Percentiles rank a stretch among this genome's conserved stretches.
These are phyloP conservation scores for Drosophila fuyamai DNA, from an alignment of 1,140 invertebrate species.

Conservation along the genomic window DNA sequence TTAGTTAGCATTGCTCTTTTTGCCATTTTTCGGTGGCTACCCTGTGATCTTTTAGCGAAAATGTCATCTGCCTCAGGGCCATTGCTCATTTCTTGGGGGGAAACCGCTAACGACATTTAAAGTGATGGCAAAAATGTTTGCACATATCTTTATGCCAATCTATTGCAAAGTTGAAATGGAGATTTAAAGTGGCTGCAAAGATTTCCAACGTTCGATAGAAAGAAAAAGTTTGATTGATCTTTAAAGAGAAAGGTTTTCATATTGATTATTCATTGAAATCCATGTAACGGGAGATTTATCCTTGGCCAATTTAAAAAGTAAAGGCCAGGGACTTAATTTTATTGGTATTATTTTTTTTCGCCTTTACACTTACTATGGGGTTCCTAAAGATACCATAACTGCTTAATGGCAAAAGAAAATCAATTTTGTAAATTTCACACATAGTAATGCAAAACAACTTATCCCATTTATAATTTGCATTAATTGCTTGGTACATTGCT, in stretches of 20 bases:
- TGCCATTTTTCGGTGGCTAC: background rate
- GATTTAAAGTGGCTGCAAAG: background rate
- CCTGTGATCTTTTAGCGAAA: conserved; percentile 42
- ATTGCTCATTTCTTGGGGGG: conserved; percentile 48
- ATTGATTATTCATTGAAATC: background rate
- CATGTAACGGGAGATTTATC: background rate
- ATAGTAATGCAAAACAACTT: background rate
- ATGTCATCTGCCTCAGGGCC: conserved; percentile 36
- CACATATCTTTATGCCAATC: background rate
- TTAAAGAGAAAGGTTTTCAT: background rate
- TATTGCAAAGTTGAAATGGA: background rate
- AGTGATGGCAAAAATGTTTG: conserved; percentile 24
- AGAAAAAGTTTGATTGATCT: background rate
- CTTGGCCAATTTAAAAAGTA: background rate
- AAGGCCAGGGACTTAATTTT: background rate
- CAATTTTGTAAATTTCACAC: conserved; percentile 4
- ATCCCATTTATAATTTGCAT: conserved; percentile 9
- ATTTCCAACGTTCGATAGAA: background rate
- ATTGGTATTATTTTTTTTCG: too few species aligned
- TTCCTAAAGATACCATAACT: background rate
- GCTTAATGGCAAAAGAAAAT: background rate
- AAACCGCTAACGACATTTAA: conserved; percentile 35
- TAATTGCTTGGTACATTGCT: background rate
- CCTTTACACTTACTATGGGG: too few species aligned
- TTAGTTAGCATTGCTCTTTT: conserved; percentile 44